Percentiles rank a stretch among this genome's conserved stretches.
Conservation (phyloP, 2,888 invertebrate species). For the Tetragonisca angustula region DNA sequence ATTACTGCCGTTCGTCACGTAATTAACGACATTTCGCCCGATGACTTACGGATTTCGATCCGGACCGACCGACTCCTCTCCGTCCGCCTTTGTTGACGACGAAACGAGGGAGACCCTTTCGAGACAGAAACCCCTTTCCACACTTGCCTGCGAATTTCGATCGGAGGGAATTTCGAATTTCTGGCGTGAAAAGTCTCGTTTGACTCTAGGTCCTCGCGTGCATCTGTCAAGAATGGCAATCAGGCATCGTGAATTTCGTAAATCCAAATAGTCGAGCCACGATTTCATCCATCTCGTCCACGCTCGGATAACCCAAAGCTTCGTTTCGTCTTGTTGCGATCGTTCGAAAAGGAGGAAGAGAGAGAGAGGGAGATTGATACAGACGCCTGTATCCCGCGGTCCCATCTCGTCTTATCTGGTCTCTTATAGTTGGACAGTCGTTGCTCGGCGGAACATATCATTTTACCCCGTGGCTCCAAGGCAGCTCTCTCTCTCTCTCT, state of each 20-base stretch:
- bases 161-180: not conserved
- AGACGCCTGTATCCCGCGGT: constrained; percentile 54
- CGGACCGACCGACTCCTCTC: constrained; percentile 28
- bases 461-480: constrained; percentile 58
- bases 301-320: constrained; percentile 52
- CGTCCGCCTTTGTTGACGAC: constrained; percentile 30
- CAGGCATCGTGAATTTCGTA: not conserved
- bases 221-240: not conserved
- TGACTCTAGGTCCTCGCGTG: too few relatives aligned
- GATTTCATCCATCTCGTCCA: not conserved
- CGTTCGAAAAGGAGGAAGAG: constrained; percentile 20
- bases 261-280: not conserved
- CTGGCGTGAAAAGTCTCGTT: not conserved
- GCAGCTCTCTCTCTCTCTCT: constrained; percentile 2
- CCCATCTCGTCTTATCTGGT: constrained; percentile 69
- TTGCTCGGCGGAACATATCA: constrained; percentile 67
- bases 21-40: constrained; percentile 69
- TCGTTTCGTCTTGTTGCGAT: constrained; percentile 31
- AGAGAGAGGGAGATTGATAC: constrained; percentile 57
- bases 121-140: not conserved
- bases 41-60: constrained; percentile 63
- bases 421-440: constrained; percentile 60
- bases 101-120: not conserved
- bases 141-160: not conserved
- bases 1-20: constrained; percentile 65